phyloP scores from a whole-genome alignment of 2,797 vertebrate species.

The Argentina silus region DNA sequence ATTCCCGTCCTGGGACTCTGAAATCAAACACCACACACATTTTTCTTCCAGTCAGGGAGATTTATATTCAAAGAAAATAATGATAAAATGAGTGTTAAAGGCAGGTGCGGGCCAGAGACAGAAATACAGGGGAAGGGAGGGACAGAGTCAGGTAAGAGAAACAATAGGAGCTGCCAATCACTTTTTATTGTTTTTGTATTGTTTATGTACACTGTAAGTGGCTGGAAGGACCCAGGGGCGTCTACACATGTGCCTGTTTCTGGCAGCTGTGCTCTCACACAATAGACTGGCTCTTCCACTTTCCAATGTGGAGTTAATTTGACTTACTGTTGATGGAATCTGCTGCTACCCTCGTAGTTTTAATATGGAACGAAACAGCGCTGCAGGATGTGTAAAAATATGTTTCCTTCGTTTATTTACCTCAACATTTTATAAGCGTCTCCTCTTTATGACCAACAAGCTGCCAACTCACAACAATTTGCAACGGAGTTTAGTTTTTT shows the following conservation, averaged over 20 bases:
- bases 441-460: slow-evolving; percentile 35
- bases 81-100: slow-evolving; percentile 46
- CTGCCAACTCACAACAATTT: slow-evolving; percentile 35
- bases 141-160: slow-evolving; percentile 55
- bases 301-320: slow-evolving; percentile 69
- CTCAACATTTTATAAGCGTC: slow-evolving; percentile 44
- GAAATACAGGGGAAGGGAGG: slow-evolving; percentile 14
- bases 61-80: slow-evolving; percentile 60
- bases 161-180: slow-evolving; percentile 71
- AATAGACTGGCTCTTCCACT: slow-evolving; percentile 46
- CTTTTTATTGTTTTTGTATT: slow-evolving; percentile 65
- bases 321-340: slow-evolving; percentile 59
- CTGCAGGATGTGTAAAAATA: slow-evolving; percentile 51
- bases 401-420: slow-evolving; percentile 57
- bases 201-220: slow-evolving; percentile 72
- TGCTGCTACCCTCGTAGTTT: slow-evolving; percentile 45
- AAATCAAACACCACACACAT: slow-evolving; percentile 71
- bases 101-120: slow-evolving; percentile 62
- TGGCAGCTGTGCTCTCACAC: slow-evolving; percentile 57
- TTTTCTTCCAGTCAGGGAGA: slow-evolving; percentile 60
- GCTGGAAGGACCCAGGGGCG: slow-evolving; percentile 63
- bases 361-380: slow-evolving; percentile 59
- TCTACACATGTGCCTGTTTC: slow-evolving; percentile 56
- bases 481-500: slow-evolving; percentile 19
- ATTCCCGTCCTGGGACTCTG: slow-evolving; percentile 98